These are phyloP conservation scores for Hyperoodon ampullatus DNA, from an alignment of 2,113 vertebrate genomes.

Conservation along the genomic window DNA sequence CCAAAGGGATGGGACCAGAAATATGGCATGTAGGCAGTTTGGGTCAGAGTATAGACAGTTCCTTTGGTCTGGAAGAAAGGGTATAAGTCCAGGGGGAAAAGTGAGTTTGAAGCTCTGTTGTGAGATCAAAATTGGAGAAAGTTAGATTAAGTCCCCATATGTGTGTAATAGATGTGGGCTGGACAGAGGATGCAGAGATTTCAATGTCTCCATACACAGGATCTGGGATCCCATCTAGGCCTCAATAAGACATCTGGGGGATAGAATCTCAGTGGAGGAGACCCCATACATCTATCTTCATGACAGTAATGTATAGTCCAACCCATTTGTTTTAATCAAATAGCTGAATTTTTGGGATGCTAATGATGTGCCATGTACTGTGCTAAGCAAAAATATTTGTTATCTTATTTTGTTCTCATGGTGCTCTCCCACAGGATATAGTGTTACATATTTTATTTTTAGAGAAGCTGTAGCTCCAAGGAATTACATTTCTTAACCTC, in stretches of 20 bases:
- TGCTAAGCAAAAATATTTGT: not conserved
- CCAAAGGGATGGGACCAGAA: not conserved
- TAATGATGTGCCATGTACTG: not conserved
- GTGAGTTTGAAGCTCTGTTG: not conserved
- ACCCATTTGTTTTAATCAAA: not conserved
- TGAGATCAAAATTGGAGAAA: not conserved
- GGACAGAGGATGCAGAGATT: not conserved
- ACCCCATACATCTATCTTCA: not conserved
- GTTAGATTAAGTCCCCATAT: not conserved
- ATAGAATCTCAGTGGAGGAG: not conserved
- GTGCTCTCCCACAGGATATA: not conserved
- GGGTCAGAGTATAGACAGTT: not conserved
- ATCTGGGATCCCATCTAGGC: not conserved
- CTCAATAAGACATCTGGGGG: not conserved
- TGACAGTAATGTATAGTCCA: not conserved
- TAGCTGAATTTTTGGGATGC: not conserved
- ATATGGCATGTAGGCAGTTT: not conserved
- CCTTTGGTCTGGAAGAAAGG: not conserved
- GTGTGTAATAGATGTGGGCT: not conserved
- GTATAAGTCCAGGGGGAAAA: not conserved
- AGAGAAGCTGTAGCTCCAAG: not conserved
- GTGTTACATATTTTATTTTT: not conserved
- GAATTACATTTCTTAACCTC: not conserved
- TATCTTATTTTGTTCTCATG: not conserved
- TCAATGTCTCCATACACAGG: not conserved